A percentile compares a stretch with the other conserved stretches of the same genome.
These are phyloP conservation scores for Drosophila demipolita DNA, from an alignment of 2,888 invertebrate genomes.

Conservation along the genomic window DNA sequence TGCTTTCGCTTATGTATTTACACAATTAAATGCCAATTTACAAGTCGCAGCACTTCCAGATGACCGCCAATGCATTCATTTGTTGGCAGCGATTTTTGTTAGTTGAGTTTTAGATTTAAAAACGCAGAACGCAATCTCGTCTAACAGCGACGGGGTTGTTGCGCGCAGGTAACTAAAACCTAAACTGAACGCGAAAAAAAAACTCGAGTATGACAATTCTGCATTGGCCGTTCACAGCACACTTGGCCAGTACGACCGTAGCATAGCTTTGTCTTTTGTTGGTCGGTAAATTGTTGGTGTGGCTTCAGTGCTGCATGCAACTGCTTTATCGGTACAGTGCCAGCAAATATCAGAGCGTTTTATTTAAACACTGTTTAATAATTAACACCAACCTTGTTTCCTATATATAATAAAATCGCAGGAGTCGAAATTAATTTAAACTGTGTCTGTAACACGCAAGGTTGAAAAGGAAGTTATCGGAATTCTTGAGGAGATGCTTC, in stretches of 20 bases:
- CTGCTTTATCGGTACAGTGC: neutral
- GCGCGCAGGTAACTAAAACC: conserved; percentile 77
- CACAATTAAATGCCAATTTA: conserved; percentile 32
- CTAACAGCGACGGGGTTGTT: conserved; percentile 67
- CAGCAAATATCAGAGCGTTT: neutral
- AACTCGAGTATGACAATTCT: conserved; percentile 73
- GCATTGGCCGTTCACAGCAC: conserved; percentile 61
- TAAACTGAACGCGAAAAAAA: conserved; percentile 79
- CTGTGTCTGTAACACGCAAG: conserved; percentile 70
- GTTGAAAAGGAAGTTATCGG: conserved; percentile 58
- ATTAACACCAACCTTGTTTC: conserved; percentile 15
- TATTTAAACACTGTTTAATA: conserved; percentile 16
- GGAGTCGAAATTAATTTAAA: conserved; percentile 73
- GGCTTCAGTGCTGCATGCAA: conserved; percentile 6
- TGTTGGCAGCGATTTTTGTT: conserved; percentile 12
- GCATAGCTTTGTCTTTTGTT: conserved; percentile 71
- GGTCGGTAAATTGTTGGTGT: conserved; percentile 25
- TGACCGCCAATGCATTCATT: conserved; percentile 27
- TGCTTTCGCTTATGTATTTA: conserved; percentile 62
- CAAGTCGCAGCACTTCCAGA: conserved; percentile 14
- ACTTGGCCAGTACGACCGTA: conserved; percentile 64
- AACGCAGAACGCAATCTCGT: conserved; percentile 47
- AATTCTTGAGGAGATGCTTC: conserved; percentile 10
- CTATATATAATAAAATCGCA: conserved; percentile 30
- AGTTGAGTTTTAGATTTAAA: conserved; percentile 32